These are phyloP conservation scores for Proteles cristata DNA, from an alignment of 2,113 vertebrate species.

Conservation along the genomic window DNA sequence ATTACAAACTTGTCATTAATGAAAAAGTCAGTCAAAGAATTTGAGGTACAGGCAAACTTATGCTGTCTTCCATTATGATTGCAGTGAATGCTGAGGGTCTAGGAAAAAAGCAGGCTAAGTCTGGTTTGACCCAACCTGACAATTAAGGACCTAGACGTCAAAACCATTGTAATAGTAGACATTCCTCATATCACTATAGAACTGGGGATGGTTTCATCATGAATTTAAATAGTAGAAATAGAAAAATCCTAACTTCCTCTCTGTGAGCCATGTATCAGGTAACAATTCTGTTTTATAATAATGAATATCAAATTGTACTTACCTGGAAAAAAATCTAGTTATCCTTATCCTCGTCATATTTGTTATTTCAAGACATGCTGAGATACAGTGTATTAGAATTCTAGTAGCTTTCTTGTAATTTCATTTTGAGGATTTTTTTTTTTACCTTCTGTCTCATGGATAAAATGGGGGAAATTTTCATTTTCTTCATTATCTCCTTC, in stretches of 20 bases:
- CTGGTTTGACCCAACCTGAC: neutral
- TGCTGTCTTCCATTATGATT: neutral
- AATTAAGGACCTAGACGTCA: neutral
- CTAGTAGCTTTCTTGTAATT: constrained; percentile 24
- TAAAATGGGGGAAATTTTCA: neutral
- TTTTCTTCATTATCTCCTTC: constrained; percentile 19
- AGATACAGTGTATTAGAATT: neutral
- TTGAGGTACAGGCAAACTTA: neutral
- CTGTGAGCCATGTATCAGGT: neutral
- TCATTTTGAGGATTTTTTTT: constrained; percentile 43
- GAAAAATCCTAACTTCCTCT: neutral
- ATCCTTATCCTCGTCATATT: neutral
- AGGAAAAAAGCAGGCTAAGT: neutral
- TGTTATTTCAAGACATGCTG: constrained; percentile 13
- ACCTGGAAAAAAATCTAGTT: neutral
- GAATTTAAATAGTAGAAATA: constrained; percentile 32
- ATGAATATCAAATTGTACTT: constrained; percentile 27
- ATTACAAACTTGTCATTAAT: constrained; percentile 3
- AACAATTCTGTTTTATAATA: constrained; percentile 30
- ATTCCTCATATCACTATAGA: neutral
- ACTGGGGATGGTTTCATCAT: neutral
- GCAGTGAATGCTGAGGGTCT: neutral
- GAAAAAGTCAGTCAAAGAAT: constrained; percentile 31
- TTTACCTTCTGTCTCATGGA: neutral
- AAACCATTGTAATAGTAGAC: neutral